These are phyloP conservation scores for Apis dorsata DNA, from an alignment of 1,140 invertebrate genomes.

Conservation along the genomic window DNA sequence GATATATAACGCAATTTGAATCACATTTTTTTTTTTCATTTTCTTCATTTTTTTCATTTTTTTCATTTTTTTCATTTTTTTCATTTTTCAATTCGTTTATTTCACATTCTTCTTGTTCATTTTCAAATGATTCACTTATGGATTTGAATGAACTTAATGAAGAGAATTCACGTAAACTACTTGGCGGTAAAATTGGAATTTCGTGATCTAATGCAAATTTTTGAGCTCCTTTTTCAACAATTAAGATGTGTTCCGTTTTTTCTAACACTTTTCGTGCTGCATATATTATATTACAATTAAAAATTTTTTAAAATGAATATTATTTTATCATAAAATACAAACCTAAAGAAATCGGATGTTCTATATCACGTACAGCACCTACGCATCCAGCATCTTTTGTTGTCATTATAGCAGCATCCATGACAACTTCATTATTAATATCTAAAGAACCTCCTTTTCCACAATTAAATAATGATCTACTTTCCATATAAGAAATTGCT, in stretches of 20 bases:
- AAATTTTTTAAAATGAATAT: slow-evolving; percentile 3
- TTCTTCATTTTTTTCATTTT: neutral
- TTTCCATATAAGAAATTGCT: slow-evolving; percentile 61
- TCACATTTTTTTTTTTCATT: neutral
- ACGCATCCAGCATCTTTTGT: slow-evolving; percentile 41
- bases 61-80: neutral
- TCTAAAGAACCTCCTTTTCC: slow-evolving; percentile 46
- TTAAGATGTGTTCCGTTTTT: slow-evolving; percentile 56
- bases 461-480: slow-evolving; percentile 50
- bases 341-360: slow-evolving; percentile 63
- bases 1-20: slow-evolving; percentile 30
- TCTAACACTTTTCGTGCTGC: slow-evolving; percentile 59
- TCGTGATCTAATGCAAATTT: slow-evolving; percentile 48
- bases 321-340: neutral
- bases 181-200: slow-evolving; percentile 42
- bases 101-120: neutral
- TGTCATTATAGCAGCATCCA: slow-evolving; percentile 55
- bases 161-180: slow-evolving; percentile 6
- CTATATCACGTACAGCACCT: slow-evolving; percentile 52
- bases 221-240: slow-evolving; percentile 62
- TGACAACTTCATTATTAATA: slow-evolving; percentile 44
- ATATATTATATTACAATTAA: neutral
- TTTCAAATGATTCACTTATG: neutral
- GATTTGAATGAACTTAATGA: slow-evolving; percentile 8
- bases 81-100: neutral